phyloP scores from a whole-genome alignment of 2,888 invertebrate species.

The Biston betularia region DNA sequence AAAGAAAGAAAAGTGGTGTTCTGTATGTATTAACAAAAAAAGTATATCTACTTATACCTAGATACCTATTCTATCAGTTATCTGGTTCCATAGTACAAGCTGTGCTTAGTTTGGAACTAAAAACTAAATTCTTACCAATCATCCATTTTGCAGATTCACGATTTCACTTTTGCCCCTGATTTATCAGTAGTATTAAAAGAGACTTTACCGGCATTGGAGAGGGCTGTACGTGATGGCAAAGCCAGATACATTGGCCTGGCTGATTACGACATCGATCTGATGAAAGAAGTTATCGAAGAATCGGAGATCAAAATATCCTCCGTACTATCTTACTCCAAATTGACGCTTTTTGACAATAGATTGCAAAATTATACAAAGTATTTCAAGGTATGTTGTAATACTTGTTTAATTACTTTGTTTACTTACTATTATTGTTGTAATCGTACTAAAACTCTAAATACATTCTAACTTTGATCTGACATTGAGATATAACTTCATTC shows the following conservation, averaged over 20 bases:
- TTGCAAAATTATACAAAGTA: constrained; percentile 90
- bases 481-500: too few relatives aligned
- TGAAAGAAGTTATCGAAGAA: constrained; percentile 91
- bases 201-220: constrained; percentile 93
- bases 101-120: too few relatives aligned
- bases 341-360: constrained; percentile 92
- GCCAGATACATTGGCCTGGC: constrained; percentile 94
- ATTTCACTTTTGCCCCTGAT: constrained; percentile 94
- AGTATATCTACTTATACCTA: too few relatives aligned
- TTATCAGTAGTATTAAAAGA: constrained; percentile 92
- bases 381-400: constrained; percentile 87
- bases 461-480: too few relatives aligned
- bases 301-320: constrained; percentile 88
- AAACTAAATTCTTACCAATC: background rate
- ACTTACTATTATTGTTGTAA: background rate
- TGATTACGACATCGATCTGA: constrained; percentile 92
- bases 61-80: background rate
- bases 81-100: too few relatives aligned
- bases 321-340: constrained; percentile 92
- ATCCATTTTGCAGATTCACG: constrained; percentile 91
- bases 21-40: too few relatives aligned
- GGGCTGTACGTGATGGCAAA: constrained; percentile 90
- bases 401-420: background rate
- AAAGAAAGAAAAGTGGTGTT: too few relatives aligned
- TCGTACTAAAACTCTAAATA: too few relatives aligned